These are phyloP conservation scores for Noctua janthina DNA, from an alignment of 2,888 invertebrate species.

Conservation along the genomic window DNA sequence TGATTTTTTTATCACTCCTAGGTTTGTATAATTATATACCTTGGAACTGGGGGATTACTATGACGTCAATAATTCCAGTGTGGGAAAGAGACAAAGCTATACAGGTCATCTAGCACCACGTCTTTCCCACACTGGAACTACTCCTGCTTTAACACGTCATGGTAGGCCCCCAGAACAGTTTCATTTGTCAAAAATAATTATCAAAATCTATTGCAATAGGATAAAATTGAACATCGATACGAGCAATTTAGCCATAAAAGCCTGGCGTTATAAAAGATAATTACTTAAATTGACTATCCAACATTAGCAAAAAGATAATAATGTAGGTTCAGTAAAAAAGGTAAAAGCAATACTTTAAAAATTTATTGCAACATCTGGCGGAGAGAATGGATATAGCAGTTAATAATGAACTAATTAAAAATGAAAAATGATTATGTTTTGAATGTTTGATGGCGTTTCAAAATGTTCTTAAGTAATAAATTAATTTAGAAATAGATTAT, in stretches of 20 bases:
- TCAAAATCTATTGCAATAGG: background rate
- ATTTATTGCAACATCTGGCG: conserved; percentile 65
- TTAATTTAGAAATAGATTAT: conserved; percentile 14
- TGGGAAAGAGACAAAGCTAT: too few relatives aligned
- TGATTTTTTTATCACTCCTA: too few relatives aligned
- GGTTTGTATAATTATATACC: too few relatives aligned
- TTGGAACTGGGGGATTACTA: too few relatives aligned
- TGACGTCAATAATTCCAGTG: too few relatives aligned
- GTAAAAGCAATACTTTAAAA: conserved; percentile 53
- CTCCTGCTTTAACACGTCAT: too few relatives aligned
- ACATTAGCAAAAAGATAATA: conserved; percentile 35
- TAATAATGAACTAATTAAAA: conserved; percentile 63
- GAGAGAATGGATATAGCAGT: conserved; percentile 47
- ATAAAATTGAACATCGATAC: conserved; percentile 10
- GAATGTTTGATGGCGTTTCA: conserved; percentile 23
- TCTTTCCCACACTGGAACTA: too few relatives aligned
- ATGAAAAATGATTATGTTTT: conserved; percentile 58
- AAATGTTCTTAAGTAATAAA: background rate
- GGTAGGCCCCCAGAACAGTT: background rate
- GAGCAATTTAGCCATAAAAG: background rate
- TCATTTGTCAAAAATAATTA: background rate
- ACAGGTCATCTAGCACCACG: too few relatives aligned
- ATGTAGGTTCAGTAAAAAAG: conserved; percentile 22
- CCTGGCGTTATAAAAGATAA: conserved; percentile 41
- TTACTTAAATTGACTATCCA: conserved; percentile 46